phyloP scores from a whole-genome alignment of 1,140 invertebrate genomes.

The Asbolus verrucosus region DNA sequence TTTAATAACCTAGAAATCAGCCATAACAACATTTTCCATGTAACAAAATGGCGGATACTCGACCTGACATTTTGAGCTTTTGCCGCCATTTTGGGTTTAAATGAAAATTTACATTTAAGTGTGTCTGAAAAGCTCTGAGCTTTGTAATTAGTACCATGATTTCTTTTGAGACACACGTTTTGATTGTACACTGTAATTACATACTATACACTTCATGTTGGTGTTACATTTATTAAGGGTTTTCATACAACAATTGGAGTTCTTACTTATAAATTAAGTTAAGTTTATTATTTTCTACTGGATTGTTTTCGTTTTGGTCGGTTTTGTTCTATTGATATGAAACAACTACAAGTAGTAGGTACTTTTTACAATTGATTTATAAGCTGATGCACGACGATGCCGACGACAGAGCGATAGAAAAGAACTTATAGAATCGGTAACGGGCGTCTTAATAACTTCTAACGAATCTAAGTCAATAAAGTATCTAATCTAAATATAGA shows the following conservation, averaged over 20 bases:
- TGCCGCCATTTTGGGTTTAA: slow-evolving; percentile 3
- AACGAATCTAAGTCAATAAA: no score
- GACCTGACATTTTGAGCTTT: no score
- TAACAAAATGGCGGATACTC: not conserved
- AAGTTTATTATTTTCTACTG: slow-evolving; percentile 23
- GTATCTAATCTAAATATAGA: slow-evolving; percentile 35
- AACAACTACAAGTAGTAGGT: slow-evolving; percentile 22
- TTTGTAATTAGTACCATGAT: no score
- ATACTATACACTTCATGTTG: slow-evolving; percentile 19
- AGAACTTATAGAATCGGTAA: no score
- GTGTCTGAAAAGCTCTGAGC: slow-evolving; percentile 9
- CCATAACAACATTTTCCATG: no score
- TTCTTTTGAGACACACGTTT: slow-evolving; percentile 19
- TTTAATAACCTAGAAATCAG: not conserved
- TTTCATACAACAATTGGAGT: slow-evolving; percentile 40
- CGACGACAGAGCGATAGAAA: no score
- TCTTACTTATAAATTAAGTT: slow-evolving; percentile 21
- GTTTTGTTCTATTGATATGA: slow-evolving; percentile 30
- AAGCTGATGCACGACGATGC: no score
- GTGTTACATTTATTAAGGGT: slow-evolving; percentile 43
- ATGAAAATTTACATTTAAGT: slow-evolving; percentile 15
- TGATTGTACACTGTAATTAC: slow-evolving; percentile 42
- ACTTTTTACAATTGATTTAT: slow-evolving; percentile 10
- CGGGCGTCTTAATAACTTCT: no score
- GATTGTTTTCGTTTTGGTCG: slow-evolving; percentile 41